Evolutionary conservation across 1,140 invertebrate genomes (phyloP).

Genomic region (Bactericera cockerelli): DNA sequence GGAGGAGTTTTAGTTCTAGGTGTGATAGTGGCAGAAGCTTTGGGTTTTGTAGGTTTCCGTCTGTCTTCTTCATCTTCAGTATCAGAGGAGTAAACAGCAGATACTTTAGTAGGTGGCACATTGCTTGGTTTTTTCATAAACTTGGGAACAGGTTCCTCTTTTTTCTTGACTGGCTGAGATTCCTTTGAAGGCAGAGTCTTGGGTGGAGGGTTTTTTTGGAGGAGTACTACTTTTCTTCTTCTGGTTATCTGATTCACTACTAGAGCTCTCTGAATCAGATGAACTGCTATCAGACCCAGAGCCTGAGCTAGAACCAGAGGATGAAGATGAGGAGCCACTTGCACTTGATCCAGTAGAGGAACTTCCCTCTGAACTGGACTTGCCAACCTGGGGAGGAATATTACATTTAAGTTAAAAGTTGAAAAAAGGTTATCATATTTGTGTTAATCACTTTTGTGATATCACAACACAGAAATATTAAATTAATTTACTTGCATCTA

Average conservation of each 20-base stretch:
- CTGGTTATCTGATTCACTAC: conserved; percentile 17
- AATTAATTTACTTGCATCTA: no score
- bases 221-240: conserved; percentile 8
- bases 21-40: conserved; percentile 35
- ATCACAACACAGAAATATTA: no score
- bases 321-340: conserved; percentile 16
- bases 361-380: conserved; percentile 11
- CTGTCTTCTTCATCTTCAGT: conserved; percentile 26
- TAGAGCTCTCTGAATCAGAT: conserved; percentile 15
- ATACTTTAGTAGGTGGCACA: conserved; percentile 17
- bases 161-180: conserved; percentile 27
- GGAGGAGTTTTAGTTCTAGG: conserved; percentile 20
- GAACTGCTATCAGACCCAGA: conserved; percentile 13
- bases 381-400: background rate
- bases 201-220: conserved; percentile 14
- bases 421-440: no score
- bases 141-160: conserved; percentile 34
- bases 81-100: conserved; percentile 24
- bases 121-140: conserved; percentile 28
- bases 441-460: no score
- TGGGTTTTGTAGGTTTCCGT: conserved; percentile 36
- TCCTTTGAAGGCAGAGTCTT: conserved; percentile 14
- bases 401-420: no score
- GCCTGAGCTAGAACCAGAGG: conserved; percentile 16
- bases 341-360: conserved; percentile 16